Base-by-base conservation (phyloP, 2,888 invertebrate genomes). In the Agonum fuliginosum region DNA sequence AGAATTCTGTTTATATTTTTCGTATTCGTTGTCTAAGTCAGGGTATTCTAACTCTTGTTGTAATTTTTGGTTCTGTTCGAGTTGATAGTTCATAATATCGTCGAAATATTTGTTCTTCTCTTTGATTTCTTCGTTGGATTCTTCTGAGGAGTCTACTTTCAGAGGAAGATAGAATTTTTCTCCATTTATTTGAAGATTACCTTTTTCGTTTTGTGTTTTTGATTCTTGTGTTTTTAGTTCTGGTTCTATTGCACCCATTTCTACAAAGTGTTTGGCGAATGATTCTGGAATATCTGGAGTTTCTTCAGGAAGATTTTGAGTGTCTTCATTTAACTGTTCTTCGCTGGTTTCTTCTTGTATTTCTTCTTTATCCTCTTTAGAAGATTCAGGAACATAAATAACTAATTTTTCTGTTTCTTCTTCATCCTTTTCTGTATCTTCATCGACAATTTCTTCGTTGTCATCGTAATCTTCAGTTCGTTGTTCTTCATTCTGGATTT, bases 171-270 rank as follows among this genome's bases (percentile, higher is more conserved):
- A 48, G 17, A 46, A 70, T 17, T 70, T 30, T 46, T 70, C 70
- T 2, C 27, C 72, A 3, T 67, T 67, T n/a, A 37, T 37, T 22
- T 72, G 30, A 4, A 54, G 12, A 19, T 41, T 41, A 10, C 10
- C 22, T 10, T 22, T 72, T 34, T 37, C 20, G 19, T 34, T 19
- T 51, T 20, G 19, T 20, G 20, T 69, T 70, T 76, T 79, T 41
- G 65, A 8, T 30, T 75, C 78, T 82, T 89, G 85, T 81, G 89
- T 85, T 78, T 88, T 87, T n/a, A 89, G 87, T 0, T 89, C 89
- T 78, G 89, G 81, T 82, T 87, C 87, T 78, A 89, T 88, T 82
- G 88, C 88, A 2, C 89, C 89, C 79, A 89, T 82, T 81, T 87
- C 86, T 75, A 89, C 85, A n/a, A 84, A 80, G 20, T 88, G 81